Evolutionary conservation across 2,113 vertebrate species (phyloP).

Genomic region (Hemiprocne comata): DNA sequence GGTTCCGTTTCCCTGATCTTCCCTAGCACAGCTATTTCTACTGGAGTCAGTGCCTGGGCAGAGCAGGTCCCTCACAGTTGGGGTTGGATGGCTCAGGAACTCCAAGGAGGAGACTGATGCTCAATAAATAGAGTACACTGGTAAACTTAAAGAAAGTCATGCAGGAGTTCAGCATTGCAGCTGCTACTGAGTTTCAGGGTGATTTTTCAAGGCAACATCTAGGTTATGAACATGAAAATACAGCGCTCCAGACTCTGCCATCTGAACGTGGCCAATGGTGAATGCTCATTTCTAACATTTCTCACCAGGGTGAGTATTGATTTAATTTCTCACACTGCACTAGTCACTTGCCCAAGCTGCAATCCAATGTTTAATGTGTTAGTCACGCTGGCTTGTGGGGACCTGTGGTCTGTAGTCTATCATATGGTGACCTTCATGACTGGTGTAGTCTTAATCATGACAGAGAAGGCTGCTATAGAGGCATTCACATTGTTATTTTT

Average conservation of each 20-base stretch:
- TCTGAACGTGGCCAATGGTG: background rate
- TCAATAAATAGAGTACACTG: background rate
- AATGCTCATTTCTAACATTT: conserved; percentile 29
- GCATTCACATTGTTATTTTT: conserved; percentile 6
- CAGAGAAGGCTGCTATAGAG: background rate
- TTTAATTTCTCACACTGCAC: conserved; percentile 38
- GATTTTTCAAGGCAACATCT: background rate
- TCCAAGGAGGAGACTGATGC: background rate
- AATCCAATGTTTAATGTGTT: conserved; percentile 2
- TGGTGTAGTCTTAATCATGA: background rate
- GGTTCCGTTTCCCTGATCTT: background rate
- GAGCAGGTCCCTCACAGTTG: background rate
- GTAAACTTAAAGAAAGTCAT: background rate
- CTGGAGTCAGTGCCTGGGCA: background rate
- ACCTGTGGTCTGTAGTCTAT: conserved; percentile 4
- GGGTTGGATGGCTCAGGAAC: background rate
- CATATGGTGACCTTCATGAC: conserved; percentile 39
- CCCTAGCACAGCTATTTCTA: background rate
- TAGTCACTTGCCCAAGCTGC: conserved; percentile 35
- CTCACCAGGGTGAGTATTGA: conserved; percentile 32
- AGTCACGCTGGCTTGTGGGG: background rate
- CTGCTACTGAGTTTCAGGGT: background rate
- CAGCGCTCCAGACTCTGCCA: background rate
- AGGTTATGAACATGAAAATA: background rate
- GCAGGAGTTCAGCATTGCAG: background rate